phyloP scores from a whole-genome alignment of 2,888 invertebrate genomes.

The Ctenicera cuprea region DNA sequence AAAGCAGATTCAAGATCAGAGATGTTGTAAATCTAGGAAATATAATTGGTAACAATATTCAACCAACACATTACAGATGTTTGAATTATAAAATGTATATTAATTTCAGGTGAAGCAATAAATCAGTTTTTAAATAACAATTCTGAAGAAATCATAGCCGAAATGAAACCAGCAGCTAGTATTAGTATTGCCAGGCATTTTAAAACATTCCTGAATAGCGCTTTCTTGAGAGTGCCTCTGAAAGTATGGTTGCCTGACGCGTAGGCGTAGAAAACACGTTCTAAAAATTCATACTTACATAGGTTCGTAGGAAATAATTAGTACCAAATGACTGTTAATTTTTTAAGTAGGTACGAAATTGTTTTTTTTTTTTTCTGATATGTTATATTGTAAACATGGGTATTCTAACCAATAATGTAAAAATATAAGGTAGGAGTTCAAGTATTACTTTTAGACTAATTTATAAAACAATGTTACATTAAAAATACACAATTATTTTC shows the following conservation, averaged over 20 bases:
- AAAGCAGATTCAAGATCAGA: conserved; percentile 81
- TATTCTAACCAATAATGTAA: too few species aligned
- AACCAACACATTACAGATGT: conserved; percentile 55
- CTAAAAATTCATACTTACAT: neutral
- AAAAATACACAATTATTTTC: too few species aligned
- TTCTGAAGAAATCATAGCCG: conserved; percentile 86
- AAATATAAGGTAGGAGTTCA: too few species aligned
- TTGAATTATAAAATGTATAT: neutral
- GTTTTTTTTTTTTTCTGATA: too few species aligned
- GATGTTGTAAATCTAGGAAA: conserved; percentile 86
- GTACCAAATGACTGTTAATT: neutral
- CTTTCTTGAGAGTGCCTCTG: conserved; percentile 83
- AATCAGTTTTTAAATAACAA: conserved; percentile 90
- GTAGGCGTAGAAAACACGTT: conserved; percentile 41
- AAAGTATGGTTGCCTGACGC: conserved; percentile 79
- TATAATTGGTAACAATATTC: conserved; percentile 80
- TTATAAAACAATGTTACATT: too few species aligned
- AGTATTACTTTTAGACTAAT: too few species aligned
- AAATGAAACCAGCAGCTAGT: conserved; percentile 87
- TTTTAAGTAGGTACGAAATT: too few species aligned
- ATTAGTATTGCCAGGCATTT: conserved; percentile 84
- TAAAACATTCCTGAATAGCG: conserved; percentile 82
- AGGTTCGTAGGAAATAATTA: too few species aligned
- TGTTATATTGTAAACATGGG: too few species aligned
- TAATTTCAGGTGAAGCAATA: conserved; percentile 82